Evolutionary conservation across 2,113 vertebrate genomes (phyloP).

Genomic region (Edolisoma coerulescens): DNA sequence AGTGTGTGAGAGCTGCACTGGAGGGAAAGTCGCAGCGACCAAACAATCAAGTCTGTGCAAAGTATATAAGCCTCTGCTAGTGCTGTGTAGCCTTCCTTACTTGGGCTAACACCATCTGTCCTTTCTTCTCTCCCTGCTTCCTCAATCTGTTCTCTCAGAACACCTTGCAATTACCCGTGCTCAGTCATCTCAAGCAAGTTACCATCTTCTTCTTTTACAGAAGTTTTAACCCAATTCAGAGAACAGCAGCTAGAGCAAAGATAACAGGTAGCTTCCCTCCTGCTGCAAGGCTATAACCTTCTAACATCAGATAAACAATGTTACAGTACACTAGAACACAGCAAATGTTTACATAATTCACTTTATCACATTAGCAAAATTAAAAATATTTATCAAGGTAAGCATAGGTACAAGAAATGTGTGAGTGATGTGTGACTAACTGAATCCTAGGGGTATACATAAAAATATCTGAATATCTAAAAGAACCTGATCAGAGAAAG

Average conservation of each 20-base stretch:
- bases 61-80: neutral
- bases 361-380: neutral
- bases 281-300: neutral
- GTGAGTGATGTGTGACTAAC: neutral
- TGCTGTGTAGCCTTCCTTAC: neutral
- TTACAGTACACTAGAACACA: neutral
- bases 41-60: neutral
- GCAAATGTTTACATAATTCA: neutral
- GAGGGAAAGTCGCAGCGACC: neutral
- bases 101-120: neutral
- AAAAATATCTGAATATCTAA: neutral
- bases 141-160: neutral
- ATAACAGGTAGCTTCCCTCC: neutral
- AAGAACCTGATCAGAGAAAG: neutral
- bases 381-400: neutral
- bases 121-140: neutral
- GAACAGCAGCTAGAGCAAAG: neutral
- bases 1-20: neutral
- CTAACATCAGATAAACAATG: neutral
- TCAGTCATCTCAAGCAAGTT: neutral
- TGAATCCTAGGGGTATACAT: neutral
- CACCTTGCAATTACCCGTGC: neutral
- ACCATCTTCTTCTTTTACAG: neutral
- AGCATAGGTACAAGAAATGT: neutral
- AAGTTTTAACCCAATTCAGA: neutral